Conservation (phyloP, 2,113 vertebrate species). For the Oophaga pumilio region DNA sequence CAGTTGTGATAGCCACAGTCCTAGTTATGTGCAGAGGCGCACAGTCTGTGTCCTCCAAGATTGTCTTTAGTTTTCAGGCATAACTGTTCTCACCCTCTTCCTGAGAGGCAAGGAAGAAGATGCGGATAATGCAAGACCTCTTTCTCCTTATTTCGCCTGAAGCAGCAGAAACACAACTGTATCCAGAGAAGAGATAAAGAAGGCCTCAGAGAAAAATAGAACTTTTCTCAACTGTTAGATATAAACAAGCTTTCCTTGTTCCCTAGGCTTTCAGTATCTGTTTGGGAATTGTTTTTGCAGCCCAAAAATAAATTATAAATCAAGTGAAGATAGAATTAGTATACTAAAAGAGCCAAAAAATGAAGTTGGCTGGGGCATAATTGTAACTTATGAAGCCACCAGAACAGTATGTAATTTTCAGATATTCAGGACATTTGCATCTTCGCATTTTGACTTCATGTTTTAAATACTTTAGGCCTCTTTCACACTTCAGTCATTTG, state of each 20-base stretch:
- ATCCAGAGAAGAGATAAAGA: conserved; percentile 24
- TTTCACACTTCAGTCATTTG: too few species aligned
- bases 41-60: conserved; percentile 39
- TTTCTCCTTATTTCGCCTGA: neutral
- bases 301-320: neutral
- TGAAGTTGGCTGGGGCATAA: neutral
- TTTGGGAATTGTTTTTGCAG: neutral
- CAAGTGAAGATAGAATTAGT: neutral
- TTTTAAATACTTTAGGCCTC: too few species aligned
- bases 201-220: conserved; percentile 23
- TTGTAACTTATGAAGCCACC: neutral
- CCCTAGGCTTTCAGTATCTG: neutral
- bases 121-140: conserved; percentile 34
- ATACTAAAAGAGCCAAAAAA: neutral
- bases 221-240: conserved; percentile 13
- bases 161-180: conserved; percentile 36
- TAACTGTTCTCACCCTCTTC: conserved; percentile 29
- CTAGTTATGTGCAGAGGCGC: conserved; percentile 22
- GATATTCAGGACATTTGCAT: neutral
- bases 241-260: neutral
- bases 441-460: neutral
- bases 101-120: conserved; percentile 17
- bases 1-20: conserved; percentile 40
- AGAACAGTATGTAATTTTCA: neutral
- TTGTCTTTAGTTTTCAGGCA: conserved; percentile 29